Evolutionary conservation across 2,797 vertebrate species (phyloP).

Genomic region (Poeciliopsis turneri): DNA sequence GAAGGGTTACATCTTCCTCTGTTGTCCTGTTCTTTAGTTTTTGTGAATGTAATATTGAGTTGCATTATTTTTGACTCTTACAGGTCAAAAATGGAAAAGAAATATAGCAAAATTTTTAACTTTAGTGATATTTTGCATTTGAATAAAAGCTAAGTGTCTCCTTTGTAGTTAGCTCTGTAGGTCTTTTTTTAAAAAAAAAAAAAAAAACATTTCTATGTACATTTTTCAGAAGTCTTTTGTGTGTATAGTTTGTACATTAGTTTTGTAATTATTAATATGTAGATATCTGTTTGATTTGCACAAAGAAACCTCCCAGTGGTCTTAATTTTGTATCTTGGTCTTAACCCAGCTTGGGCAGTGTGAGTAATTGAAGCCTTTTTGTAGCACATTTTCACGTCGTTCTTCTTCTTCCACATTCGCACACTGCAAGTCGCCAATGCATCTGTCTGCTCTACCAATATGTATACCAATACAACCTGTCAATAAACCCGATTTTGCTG

Average conservation of each 20-base stretch:
- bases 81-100: constrained; percentile 6
- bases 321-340: constrained; percentile 73
- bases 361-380: constrained; percentile 70
- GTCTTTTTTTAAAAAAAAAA: not conserved
- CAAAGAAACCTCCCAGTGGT: constrained; percentile 65
- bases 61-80: constrained; percentile 1
- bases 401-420: constrained; percentile 25
- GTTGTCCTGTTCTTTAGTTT: constrained; percentile 18
- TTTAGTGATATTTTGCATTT: constrained; percentile 27
- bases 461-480: constrained; percentile 42
- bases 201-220: constrained; percentile 7
- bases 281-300: constrained; percentile 77
- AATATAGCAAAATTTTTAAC: constrained; percentile 58
- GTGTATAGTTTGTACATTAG: constrained; percentile 67
- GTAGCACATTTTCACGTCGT: constrained; percentile 57
- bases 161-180: constrained; percentile 42
- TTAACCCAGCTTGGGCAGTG: constrained; percentile 59
- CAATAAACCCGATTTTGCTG: constrained; percentile 66
- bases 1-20: constrained; percentile 37
- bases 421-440: constrained; percentile 30
- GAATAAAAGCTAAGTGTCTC: constrained; percentile 41
- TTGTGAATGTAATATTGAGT: constrained; percentile 62
- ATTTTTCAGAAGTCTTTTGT: constrained; percentile 52
- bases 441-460: constrained; percentile 29
- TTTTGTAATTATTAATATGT: constrained; percentile 63